Percentiles rank a stretch among this genome's conserved stretches.
phyloP scores from a whole-genome alignment of 2,797 vertebrate genomes.

The Aeoliscus strigatus region DNA sequence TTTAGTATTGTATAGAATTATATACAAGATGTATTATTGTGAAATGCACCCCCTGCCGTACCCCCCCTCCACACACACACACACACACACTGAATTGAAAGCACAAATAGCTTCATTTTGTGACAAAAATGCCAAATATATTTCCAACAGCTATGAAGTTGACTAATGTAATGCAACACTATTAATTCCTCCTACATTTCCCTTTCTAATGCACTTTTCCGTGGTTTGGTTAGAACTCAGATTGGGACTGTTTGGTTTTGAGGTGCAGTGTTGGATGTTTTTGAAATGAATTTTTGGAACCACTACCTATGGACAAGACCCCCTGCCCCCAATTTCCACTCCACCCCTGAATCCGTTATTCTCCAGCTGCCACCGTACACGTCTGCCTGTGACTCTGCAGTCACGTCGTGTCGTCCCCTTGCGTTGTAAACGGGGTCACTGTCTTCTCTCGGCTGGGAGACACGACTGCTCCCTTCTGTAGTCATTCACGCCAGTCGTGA shows the following conservation, averaged over 20 bases:
- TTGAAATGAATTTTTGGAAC: constrained; percentile 63
- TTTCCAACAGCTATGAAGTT: constrained; percentile 54
- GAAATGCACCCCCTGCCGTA: constrained; percentile 41
- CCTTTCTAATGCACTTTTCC: constrained; percentile 72
- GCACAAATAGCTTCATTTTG: constrained; percentile 66
- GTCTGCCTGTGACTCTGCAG: constrained; percentile 37
- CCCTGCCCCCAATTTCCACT: constrained; percentile 17
- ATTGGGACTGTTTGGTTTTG: constrained; percentile 47
- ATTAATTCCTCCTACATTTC: constrained; percentile 49
- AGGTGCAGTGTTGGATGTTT: constrained; percentile 40
- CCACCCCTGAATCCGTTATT: constrained; percentile 23
- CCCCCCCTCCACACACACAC: constrained; percentile 31
- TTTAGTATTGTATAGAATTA: constrained; percentile 64
- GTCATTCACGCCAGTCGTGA: constrained; percentile 31
- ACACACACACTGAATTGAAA: constrained; percentile 69
- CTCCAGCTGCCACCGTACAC: constrained; percentile 23
- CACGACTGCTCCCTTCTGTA: constrained; percentile 11
- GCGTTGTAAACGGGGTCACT: constrained; percentile 27
- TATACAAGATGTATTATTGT: constrained; percentile 68
- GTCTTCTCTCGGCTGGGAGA: constrained; percentile 20
- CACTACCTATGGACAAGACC: constrained; percentile 59
- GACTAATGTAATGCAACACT: constrained; percentile 58
- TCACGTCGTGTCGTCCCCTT: constrained; percentile 24
- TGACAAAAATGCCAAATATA: constrained; percentile 70
- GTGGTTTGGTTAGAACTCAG: constrained; percentile 57